Evolutionary conservation across 2,888 invertebrate species (phyloP).

Genomic region (Oasisia sp.): DNA sequence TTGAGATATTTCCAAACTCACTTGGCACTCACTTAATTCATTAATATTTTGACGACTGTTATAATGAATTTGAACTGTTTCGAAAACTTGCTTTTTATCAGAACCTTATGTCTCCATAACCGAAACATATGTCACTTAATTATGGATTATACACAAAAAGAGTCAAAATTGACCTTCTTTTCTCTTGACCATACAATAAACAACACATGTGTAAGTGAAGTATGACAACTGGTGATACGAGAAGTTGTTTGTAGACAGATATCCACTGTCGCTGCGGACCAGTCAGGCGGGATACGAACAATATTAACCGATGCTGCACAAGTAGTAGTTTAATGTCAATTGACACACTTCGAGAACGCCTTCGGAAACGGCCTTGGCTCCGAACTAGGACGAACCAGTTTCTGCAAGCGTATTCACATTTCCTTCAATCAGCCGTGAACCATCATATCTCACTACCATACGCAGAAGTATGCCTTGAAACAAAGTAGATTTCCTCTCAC

Average conservation of each 20-base stretch:
- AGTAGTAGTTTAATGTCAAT: background rate
- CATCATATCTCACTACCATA: background rate
- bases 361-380: background rate
- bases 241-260: no score
- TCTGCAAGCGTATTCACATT: background rate
- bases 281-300: no score
- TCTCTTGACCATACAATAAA: background rate
- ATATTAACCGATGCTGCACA: no score
- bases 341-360: background rate
- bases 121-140: background rate
- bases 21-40: no score
- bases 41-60: no score
- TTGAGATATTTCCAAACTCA: no score
- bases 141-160: background rate
- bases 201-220: background rate
- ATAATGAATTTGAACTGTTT: no score
- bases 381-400: background rate
- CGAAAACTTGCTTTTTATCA: no score
- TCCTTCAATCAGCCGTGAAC: background rate
- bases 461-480: background rate
- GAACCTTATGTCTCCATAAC: no score
- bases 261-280: no score
- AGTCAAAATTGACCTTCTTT: background rate
- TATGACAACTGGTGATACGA: no score
- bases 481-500: background rate